These are phyloP conservation scores for Dendronephthya gigantea DNA, from an alignment of 64 coral and sea anemone genomes.

Conservation along the genomic window DNA sequence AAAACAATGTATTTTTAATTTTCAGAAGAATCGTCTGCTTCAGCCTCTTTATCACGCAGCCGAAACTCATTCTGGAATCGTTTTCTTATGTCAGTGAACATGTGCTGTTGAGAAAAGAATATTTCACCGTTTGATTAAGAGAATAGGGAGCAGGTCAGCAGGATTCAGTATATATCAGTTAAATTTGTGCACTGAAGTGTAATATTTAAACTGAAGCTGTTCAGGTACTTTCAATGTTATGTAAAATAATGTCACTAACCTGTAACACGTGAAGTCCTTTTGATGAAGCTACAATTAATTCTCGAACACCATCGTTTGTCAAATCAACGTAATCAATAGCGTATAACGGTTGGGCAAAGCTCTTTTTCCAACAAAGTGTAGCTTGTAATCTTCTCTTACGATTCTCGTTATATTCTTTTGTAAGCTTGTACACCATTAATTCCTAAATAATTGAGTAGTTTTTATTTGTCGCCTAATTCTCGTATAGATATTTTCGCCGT, in stretches of 20 bases:
- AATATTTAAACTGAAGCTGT: not conserved
- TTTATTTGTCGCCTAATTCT: too few species aligned
- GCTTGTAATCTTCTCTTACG: slow-evolving; percentile 29
- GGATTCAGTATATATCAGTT: too few species aligned
- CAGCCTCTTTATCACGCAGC: not conserved
- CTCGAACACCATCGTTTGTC: slow-evolving; percentile 70
- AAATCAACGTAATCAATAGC: slow-evolving; percentile 82
- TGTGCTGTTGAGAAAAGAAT: not conserved
- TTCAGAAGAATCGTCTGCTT: not conserved
- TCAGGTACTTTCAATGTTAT: not conserved
- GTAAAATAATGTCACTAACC: slow-evolving; percentile 11
- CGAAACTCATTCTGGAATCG: not conserved
- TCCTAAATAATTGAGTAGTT: slow-evolving; percentile 54
- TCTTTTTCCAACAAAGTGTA: slow-evolving; percentile 52
- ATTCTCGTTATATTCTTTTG: not conserved
- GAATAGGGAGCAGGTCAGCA: not conserved
- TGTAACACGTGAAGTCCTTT: slow-evolving; percentile 84
- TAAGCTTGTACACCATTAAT: slow-evolving; percentile 59
- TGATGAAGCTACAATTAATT: slow-evolving; percentile 60
- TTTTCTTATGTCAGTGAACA: not conserved
- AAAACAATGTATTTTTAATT: not conserved
- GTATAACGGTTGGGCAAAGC: slow-evolving; percentile 80
- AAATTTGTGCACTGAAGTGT: not conserved
- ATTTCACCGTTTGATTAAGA: not conserved
- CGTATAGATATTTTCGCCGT: too few species aligned